Evolutionary conservation across 1,140 invertebrate species (phyloP), one percentile per base, ranked within the genome.

Genomic region (Caenorhabditis brenneri): DNA sequence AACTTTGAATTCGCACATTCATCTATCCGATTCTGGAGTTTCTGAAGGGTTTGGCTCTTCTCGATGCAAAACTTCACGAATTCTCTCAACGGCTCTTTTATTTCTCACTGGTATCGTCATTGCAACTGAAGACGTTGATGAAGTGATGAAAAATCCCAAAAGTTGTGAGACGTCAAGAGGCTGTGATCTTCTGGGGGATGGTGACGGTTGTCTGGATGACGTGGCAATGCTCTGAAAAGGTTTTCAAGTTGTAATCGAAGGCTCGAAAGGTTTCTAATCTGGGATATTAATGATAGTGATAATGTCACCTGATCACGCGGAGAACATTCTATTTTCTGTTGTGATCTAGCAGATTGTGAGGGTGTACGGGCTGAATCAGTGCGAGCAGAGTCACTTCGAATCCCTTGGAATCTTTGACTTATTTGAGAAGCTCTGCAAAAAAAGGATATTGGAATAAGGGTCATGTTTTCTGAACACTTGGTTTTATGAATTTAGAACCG

Each of bases 371-470:
- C 29, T 33, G 58, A 65, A 19, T 65, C 58, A 16, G 29, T 36
- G 10, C 58, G 58, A 36, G 58, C 29, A 6, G 58, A 33, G 7
- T 36, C 58, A 4, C 29, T n/a, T 0, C 58, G 58, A 19, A 65
- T 33, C 2, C 16, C 19, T 65, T 65, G 58, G 7, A 65, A 65
- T 36, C 58, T 0, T 36, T 65, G 58, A 36, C 7, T 33, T n/a
- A 65, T 65, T 65, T 65, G 58, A 16, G 58, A 65, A 0, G 58
- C 58, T 36, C 58, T 65, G 58, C 15, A 65, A 65, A n/a, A n/a
- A n/a, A n/a, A n/a, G n/a, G n/a, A n/a, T n/a, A n/a, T n/a, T n/a
- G n/a, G n/a, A n/a, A n/a, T n/a, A n/a, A n/a, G n/a, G n/a, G n/a
- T n/a, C 48, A 51, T 19, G 6, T 0, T 51, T 51, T 6, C n/a